A percentile compares a stretch with the other conserved stretches of the same genome.
Conservation (phyloP, 2,113 vertebrate genomes). For the Myrmecobius fasciatus region DNA sequence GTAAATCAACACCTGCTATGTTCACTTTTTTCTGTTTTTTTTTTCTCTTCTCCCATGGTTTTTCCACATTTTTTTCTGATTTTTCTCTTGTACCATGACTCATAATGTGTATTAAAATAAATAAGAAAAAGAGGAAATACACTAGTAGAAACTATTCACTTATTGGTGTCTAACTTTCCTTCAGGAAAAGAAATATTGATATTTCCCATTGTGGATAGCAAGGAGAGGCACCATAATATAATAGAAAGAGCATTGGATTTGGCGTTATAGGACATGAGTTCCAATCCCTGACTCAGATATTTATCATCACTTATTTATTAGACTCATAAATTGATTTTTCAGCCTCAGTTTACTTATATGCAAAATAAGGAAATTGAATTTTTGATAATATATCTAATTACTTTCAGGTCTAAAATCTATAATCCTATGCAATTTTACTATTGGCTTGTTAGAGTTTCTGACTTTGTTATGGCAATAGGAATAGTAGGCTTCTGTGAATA, state of each 20-base stretch:
- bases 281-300: background rate
- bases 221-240: background rate
- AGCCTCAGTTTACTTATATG: background rate
- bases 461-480: background rate
- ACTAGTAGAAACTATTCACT: background rate
- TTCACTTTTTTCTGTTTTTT: no score
- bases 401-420: background rate
- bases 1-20: no score
- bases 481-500: background rate
- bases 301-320: background rate
- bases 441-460: background rate
- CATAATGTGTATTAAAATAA: no score
- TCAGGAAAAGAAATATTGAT: background rate
- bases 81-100: no score
- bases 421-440: background rate
- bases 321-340: rapidly evolving
- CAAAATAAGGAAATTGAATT: background rate
- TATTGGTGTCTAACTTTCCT: background rate
- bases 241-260: background rate
- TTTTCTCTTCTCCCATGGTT: no score
- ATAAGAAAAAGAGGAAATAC: background rate
- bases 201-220: background rate
- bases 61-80: no score
- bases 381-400: background rate
- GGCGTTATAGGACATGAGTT: background rate